These are phyloP conservation scores for Latrodectus hesperus DNA, from an alignment of 2,888 invertebrate species.

Conservation along the genomic window DNA sequence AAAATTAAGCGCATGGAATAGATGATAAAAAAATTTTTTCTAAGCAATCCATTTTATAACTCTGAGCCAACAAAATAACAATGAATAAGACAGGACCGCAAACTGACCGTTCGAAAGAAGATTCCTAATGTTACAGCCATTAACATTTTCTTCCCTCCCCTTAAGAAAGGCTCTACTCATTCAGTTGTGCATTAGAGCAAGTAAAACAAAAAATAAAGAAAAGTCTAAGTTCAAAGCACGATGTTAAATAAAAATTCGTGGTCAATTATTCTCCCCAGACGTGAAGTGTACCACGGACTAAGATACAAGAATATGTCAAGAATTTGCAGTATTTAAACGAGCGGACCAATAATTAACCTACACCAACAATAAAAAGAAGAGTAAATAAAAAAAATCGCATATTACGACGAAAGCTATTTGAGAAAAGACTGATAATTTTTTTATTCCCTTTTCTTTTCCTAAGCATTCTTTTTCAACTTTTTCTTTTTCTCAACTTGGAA, in stretches of 20 bases:
- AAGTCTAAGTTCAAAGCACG: slow-evolving; percentile 8
- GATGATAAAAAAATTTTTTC: too few species aligned
- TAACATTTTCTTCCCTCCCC: too few species aligned
- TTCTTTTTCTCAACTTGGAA: slow-evolving; percentile 43
- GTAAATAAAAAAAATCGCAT: slow-evolving; percentile 41
- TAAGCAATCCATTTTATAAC: too few species aligned
- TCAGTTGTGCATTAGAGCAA: not conserved
- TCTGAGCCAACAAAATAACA: not conserved
- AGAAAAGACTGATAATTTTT: slow-evolving; percentile 44
- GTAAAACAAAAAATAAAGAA: not conserved
- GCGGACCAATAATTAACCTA: slow-evolving; percentile 61
- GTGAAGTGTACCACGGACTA: not conserved
- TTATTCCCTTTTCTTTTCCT: slow-evolving; percentile 18
- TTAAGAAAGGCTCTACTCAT: not conserved
- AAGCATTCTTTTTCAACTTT: slow-evolving; percentile 43
- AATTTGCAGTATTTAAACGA: slow-evolving; percentile 53
- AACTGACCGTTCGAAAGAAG: not conserved
- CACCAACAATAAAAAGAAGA: slow-evolving; percentile 47
- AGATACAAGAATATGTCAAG: slow-evolving; percentile 43
- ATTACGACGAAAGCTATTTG: slow-evolving; percentile 59
- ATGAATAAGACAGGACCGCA: not conserved
- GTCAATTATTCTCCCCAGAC: slow-evolving; percentile 19
- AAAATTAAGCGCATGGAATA: too few species aligned
- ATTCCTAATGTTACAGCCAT: not conserved
- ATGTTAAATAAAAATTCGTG: slow-evolving; percentile 16